Percentiles rank a stretch among this genome's conserved stretches.
Conservation (phyloP, 2,113 vertebrate genomes). For the Fregata magnificens region DNA sequence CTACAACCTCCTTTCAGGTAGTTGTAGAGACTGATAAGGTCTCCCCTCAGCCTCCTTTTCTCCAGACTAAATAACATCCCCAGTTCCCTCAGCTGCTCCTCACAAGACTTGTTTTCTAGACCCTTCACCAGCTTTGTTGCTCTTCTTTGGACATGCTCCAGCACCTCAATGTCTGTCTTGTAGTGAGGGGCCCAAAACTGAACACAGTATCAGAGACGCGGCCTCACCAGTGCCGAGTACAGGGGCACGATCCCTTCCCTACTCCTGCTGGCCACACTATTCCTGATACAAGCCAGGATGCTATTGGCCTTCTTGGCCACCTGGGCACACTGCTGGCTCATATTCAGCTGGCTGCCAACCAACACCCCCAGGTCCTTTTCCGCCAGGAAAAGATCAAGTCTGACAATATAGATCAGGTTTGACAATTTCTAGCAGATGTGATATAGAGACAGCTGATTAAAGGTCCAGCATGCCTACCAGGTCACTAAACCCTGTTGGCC, state of each 20-base stretch:
- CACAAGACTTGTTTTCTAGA: not conserved
- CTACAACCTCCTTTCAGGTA: not conserved
- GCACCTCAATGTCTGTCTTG: not conserved
- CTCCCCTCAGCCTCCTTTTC: not conserved
- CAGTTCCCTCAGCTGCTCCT: not conserved
- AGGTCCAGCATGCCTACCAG: not conserved
- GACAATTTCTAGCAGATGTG: not conserved
- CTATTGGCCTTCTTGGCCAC: rapidly evolving
- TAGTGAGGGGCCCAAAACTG: not conserved
- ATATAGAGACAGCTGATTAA: not conserved
- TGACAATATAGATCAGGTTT: not conserved
- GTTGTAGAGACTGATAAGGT: not conserved
- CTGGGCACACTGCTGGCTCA: not conserved
- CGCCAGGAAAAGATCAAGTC: not conserved
- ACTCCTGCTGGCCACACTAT: not conserved
- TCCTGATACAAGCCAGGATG: not conserved
- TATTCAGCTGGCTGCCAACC: rapidly evolving
- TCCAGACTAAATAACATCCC: not conserved
- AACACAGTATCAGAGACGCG: rapidly evolving
- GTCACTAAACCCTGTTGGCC: not conserved
- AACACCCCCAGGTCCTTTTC: not conserved
- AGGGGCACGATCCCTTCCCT: rapidly evolving
- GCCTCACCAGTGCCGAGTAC: not conserved
- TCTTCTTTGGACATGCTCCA: rapidly evolving
- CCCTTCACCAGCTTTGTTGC: rapidly evolving